These are phyloP conservation scores for Triplophysa yarkandensis DNA, from an alignment of 2,797 vertebrate species.

Conservation along the genomic window DNA sequence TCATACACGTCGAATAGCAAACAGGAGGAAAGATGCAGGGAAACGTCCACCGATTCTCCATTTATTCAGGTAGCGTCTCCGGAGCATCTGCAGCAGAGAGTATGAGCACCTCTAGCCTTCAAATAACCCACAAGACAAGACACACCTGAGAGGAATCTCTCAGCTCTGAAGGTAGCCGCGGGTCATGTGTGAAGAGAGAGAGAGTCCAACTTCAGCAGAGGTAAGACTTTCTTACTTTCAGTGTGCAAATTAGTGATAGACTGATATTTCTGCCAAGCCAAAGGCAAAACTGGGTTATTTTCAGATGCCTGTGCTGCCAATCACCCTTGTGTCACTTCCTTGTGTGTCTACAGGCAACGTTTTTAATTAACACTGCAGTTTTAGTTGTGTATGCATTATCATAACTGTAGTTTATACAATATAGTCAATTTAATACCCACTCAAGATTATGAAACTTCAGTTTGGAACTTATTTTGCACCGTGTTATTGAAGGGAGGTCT, in stretches of 20 bases:
- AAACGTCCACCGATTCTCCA: neutral
- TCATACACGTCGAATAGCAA: conserved; percentile 18
- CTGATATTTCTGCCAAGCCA: neutral
- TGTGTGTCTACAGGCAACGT: neutral
- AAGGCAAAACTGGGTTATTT: neutral
- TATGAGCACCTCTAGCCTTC: neutral
- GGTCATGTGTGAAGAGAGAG: conserved; percentile 1
- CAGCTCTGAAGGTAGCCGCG: neutral
- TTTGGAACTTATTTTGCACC: neutral
- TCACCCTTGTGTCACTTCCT: neutral
- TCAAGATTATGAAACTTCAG: neutral
- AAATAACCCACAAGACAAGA: conserved; percentile 28
- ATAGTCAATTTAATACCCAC: neutral
- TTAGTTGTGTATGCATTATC: neutral
- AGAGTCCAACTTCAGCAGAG: neutral
- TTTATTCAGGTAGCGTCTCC: conserved; percentile 28
- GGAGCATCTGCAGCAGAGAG: neutral
- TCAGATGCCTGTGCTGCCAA: neutral
- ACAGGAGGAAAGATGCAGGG: neutral
- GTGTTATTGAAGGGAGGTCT: neutral
- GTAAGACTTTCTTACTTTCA: neutral
- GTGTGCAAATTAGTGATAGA: conserved; percentile 11
- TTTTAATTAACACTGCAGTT: neutral
- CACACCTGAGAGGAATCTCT: conserved; percentile 16
- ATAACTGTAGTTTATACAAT: neutral